Percentiles rank a stretch among this genome's conserved stretches.
Evolutionary conservation across 1,140 invertebrate genomes (phyloP).

Genomic region (Platyscapa corneri): DNA sequence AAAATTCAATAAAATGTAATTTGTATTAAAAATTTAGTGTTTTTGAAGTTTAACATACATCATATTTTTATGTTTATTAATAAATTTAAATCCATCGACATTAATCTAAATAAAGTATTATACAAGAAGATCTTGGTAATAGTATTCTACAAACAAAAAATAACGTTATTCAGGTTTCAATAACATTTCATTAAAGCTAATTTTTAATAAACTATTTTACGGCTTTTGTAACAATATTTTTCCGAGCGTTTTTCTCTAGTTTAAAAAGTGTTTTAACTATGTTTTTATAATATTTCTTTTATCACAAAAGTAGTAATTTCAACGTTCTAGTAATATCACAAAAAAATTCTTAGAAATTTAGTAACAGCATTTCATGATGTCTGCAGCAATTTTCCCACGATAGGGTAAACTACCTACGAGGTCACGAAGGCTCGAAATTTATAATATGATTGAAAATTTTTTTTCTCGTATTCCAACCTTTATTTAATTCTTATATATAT

Average conservation of each 20-base stretch:
- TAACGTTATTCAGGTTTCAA: neutral
- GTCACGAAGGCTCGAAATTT: neutral
- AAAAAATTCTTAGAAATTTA: neutral
- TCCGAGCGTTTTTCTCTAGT: too few species aligned
- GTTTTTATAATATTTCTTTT: neutral
- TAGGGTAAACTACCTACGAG: neutral
- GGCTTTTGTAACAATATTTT: too few species aligned
- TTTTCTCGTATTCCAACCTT: neutral
- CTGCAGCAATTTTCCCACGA: neutral
- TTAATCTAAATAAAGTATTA: neutral
- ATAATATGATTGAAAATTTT: neutral
- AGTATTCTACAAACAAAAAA: too few species aligned
- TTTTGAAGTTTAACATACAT: neutral
- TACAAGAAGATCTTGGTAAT: too few species aligned
- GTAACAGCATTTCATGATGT: neutral
- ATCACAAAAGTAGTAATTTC: neutral
- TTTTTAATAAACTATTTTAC: neutral
- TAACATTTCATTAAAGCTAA: neutral
- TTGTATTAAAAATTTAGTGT: too few species aligned
- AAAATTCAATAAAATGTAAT: too few species aligned
- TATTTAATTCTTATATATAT: neutral
- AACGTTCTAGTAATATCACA: neutral
- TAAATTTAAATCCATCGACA: neutral
- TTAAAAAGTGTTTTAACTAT: neutral
- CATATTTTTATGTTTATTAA: neutral